Evolutionary conservation across 2,888 invertebrate species (phyloP), one percentile per base, ranked within the genome.

Genomic region (Ethmia dodecea): DNA sequence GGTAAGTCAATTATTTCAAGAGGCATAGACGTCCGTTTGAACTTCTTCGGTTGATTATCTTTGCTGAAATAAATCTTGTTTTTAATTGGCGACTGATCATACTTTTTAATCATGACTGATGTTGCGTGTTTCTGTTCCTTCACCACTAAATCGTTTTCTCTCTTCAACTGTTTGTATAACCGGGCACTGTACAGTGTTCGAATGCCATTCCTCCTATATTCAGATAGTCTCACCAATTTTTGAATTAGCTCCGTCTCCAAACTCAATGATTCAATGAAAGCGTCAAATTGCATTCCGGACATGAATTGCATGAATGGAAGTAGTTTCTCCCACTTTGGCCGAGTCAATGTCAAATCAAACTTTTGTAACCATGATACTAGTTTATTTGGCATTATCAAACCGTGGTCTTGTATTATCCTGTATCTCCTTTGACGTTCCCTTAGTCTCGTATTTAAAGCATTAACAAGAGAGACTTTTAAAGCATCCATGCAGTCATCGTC

Each of bases 231-330:
- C 47, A 81, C 65, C 13, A 92, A 81, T 37, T 87, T 87, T 49
- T 89, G 89, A 45, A 90, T 88, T 6, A 95, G 59, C 58, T 94
- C 93, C 9, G 88, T 88, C 58, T 90, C 92, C 50, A 91, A 88
- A 56, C 91, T 90, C 15, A 96, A 55, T 0, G 93, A 91, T 63
- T 96, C 95, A 64, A 95, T 86, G 3, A 95, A 83, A 40, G 90
- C 88, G 62, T 95, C 94, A 71, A 93, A 94, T 41, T 93, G 90
- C 40, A 90, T 79, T 0, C 92, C 92, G 0, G 88, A 79, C 56
- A 92, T 89, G 15, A 96, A 88, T 58, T 94, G 94, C 90, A 94
- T 92, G 48, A 95, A 93, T 1, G 90, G 79, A 1, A 92, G 61
- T 30, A 97, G 67, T 46, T 87, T 87, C 43, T 92, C 92, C 16